Base-by-base conservation (phyloP, 2,888 invertebrate species). In the Euphydryas editha region DNA sequence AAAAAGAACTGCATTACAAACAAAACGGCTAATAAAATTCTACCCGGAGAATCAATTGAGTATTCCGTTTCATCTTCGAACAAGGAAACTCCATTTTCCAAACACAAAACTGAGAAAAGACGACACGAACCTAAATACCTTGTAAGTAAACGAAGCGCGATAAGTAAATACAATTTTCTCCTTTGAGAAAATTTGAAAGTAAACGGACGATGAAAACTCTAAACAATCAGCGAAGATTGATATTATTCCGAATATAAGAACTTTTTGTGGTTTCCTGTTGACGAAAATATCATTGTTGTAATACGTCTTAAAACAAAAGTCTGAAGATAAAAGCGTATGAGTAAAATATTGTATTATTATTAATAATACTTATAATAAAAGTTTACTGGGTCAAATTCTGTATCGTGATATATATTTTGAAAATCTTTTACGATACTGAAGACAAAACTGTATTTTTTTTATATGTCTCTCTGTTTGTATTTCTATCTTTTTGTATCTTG, bases 131-230 rank as follows among this genome's bases (percentile, higher is more conserved):
- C 87, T 89, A 90, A 90, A 90, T 90, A 88, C 90, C 90, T 88
- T 88, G 90, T 91, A 88, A 89, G 90, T 87, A 90, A 90, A 89
- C 90, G 89, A 88, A 83, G 85, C 89, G 86, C 87, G 88, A 88
- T 90, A 88, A 90, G 89, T 88, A 90, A 90, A 90, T 90, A 88
- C 82, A 84, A 80, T 84, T 84, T 84, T 81, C 83, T 81, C 82
- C 83, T 81, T 87, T 86, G 87, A 83, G 80, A 77, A 75, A 84
- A 84, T 84, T 85, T 84, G 79, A 84, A 86, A 86, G 87, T 84
- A 88, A 88, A 87, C 83, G 82, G 78, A 72, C 81, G 83, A 81
- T 85, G 82, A 83, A 86, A 84, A 84, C 79, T 82, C 78, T 80
- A 78, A 85, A 82, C 82, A 84, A 86, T 83, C 83, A 56, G 57